These are phyloP conservation scores for Cynopterus brachyotis DNA, from an alignment of 2,113 vertebrate genomes.

Conservation along the genomic window DNA sequence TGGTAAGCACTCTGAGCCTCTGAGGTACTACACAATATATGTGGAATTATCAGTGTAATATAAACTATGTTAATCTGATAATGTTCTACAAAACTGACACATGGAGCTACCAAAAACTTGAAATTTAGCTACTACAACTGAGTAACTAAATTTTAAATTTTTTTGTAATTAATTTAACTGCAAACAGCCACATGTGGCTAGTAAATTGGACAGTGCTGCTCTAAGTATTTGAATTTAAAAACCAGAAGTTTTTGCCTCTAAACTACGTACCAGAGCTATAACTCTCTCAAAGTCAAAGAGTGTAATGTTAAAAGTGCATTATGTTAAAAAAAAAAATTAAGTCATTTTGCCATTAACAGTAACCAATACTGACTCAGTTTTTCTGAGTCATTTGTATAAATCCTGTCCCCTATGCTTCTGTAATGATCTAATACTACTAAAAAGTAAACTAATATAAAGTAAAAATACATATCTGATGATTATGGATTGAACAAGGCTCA, in stretches of 20 bases:
- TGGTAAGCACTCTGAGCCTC: background rate
- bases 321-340: conserved; percentile 17
- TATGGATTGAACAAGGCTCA: background rate
- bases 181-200: background rate
- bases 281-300: background rate
- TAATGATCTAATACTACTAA: background rate
- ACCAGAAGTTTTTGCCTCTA: background rate
- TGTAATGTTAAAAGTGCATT: background rate
- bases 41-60: background rate
- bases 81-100: background rate
- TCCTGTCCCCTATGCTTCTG: background rate
- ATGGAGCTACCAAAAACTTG: background rate
- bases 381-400: background rate
- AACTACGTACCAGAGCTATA: background rate
- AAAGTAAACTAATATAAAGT: background rate
- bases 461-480: background rate
- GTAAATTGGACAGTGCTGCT: background rate
- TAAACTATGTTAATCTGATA: background rate
- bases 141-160: background rate
- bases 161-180: background rate
- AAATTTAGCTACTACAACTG: background rate
- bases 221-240: conserved; percentile 12
- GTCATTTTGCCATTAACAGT: background rate
- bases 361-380: background rate
- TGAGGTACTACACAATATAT: background rate